Base-by-base conservation (phyloP, 2,888 invertebrate species). In the Epinotia ramella region DNA sequence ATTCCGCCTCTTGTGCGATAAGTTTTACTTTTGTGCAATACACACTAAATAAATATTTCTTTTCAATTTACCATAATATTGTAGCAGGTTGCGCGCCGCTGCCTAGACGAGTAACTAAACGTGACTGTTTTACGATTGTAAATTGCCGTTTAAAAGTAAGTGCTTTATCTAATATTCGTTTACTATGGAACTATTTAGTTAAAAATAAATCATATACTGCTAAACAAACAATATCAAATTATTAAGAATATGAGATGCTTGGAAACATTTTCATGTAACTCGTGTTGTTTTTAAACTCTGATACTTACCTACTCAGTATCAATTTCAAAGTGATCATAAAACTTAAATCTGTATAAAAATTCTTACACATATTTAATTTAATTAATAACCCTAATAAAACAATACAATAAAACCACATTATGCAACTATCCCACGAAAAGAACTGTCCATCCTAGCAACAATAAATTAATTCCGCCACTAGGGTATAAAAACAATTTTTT, bases 401-500 rank as follows among this genome's bases (percentile, higher is more conserved):
- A 57, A 57, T 24, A 57, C 18, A 59, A 57, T 68, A 68, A 57
- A 68, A 68, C 44, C 24, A 53, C 16, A 69, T 46, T 69, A 44
- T 28, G 60, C 24, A 20, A 68, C 57, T 44, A 59, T 60, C 69
- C 59, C 69, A 69, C 69, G 46, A 53, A 13, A 1, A 16, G n/a
- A 16, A 46, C 24, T 33, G 9, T 59, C 59, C 44, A 33, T 70
- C 70, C 18, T 20, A 53, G 28, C 28, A 33, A 66, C 75, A 66
- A 76, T 76, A 71, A 71, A 76, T 71, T 71, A 33, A 63, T 46
- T 62, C 18, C 40, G 9, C 49, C n/a, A 53, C 53, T 67, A 16
- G 20, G 56, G 60, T 71, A 76, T 71, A 66, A 75, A 75, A 75
- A 76, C 66, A 20, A 12, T n/a, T 62, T 71, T 76, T 76, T 70